Conservation (phyloP, 1,140 invertebrate species). For the Danaus plexippus region DNA sequence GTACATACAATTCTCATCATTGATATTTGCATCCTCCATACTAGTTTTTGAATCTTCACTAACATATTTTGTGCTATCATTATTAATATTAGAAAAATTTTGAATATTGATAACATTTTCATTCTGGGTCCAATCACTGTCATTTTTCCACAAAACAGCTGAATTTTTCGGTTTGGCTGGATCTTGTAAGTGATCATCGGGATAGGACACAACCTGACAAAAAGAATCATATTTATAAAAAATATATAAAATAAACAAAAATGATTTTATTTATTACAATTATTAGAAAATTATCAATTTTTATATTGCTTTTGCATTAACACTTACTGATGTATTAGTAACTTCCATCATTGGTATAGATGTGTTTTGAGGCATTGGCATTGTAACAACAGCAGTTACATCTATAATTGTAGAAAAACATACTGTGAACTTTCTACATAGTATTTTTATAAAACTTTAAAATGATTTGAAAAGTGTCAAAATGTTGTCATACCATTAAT, state of each 20-base stretch:
- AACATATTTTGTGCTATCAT: slow-evolving; percentile 53
- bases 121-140: slow-evolving; percentile 54
- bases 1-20: slow-evolving; percentile 62
- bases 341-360: slow-evolving; percentile 67
- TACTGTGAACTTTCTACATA: not conserved
- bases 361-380: slow-evolving; percentile 59
- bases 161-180: slow-evolving; percentile 62
- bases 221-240: slow-evolving; percentile 21
- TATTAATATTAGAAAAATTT: slow-evolving; percentile 50
- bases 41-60: slow-evolving; percentile 65
- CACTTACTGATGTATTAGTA: slow-evolving; percentile 61
- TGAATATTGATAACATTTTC: slow-evolving; percentile 53
- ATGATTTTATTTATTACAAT: too few relatives aligned
- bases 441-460: too few relatives aligned
- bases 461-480: too few relatives aligned
- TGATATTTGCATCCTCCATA: slow-evolving; percentile 57
- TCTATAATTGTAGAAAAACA: slow-evolving; percentile 23
- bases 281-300: too few relatives aligned
- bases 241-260: not conserved
- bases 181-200: slow-evolving; percentile 58
- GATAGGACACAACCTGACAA: slow-evolving; percentile 56
- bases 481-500: too few relatives aligned
- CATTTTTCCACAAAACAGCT: slow-evolving; percentile 56
- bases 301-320: not conserved
- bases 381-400: slow-evolving; percentile 50